Percentiles rank a stretch among this genome's conserved stretches.
Evolutionary conservation across 2,113 vertebrate genomes (phyloP).

Genomic region (Boulengeromyrus knoepffleri): DNA sequence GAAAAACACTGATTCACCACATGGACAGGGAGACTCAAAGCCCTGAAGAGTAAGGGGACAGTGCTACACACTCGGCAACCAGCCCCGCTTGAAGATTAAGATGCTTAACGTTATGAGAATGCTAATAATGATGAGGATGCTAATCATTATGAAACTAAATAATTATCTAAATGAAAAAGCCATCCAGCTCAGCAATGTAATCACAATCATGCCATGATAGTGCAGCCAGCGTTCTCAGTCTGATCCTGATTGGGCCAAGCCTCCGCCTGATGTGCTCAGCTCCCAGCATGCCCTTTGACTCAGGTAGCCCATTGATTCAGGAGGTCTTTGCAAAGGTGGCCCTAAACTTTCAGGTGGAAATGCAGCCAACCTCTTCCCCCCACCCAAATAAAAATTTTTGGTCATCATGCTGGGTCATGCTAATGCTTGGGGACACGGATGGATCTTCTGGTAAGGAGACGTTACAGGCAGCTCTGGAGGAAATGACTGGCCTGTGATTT

Average conservation of each 20-base stretch:
- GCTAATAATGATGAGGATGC: neutral
- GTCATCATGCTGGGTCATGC: neutral
- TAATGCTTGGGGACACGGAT: neutral
- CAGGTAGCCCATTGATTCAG: neutral
- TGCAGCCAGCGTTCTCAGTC: neutral
- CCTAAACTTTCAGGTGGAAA: neutral
- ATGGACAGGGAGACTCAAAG: neutral
- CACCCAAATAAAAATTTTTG: neutral
- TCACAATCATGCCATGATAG: neutral
- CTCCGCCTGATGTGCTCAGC: neutral
- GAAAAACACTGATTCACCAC: neutral
- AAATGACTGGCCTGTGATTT: neutral
- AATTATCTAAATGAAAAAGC: neutral
- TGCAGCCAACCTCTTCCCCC: neutral
- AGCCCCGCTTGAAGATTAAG: neutral
- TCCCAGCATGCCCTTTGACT: neutral
- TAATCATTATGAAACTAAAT: neutral
- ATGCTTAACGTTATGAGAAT: neutral
- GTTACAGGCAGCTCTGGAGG: neutral
- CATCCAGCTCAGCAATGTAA: neutral
- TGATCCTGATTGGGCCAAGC: neutral
- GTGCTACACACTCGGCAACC: neutral
- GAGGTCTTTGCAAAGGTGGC: neutral
- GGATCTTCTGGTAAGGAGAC: neutral
- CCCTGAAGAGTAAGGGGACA: neutral